phyloP scores from a whole-genome alignment of 2,113 vertebrate genomes.

The Malaclemys terrapin region DNA sequence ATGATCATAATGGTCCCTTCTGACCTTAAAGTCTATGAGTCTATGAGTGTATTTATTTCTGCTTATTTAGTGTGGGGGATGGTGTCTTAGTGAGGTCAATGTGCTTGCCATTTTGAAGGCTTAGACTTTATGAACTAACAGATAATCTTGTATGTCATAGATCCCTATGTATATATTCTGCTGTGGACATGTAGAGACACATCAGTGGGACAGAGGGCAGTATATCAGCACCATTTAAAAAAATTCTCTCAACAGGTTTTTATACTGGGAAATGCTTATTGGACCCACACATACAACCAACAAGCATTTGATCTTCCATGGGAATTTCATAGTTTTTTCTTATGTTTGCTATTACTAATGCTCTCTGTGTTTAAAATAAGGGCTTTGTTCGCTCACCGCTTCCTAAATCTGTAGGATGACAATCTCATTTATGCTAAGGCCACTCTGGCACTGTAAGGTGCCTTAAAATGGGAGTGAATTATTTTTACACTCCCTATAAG shows the following conservation, averaged over 20 bases:
- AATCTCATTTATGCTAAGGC: neutral
- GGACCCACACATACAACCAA: neutral
- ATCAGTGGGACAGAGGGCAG: too few species aligned
- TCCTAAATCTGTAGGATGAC: neutral
- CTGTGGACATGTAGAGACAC: too few species aligned
- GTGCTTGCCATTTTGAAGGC: too few species aligned
- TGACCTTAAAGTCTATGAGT: too few species aligned
- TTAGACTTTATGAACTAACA: too few species aligned
- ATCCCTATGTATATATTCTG: too few species aligned
- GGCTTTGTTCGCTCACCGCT: neutral
- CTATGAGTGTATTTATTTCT: neutral
- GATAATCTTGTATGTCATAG: too few species aligned
- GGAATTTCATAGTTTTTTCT: neutral
- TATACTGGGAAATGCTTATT: neutral
- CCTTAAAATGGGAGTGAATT: neutral
- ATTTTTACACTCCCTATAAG: neutral
- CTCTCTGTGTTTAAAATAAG: neutral
- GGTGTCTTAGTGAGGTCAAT: too few species aligned
- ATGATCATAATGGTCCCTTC: too few species aligned
- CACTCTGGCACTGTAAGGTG: neutral
- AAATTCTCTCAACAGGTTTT: neutral
- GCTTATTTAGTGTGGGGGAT: too few species aligned
- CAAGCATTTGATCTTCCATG: neutral
- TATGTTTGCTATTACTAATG: neutral
- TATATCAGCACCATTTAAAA: neutral